A percentile compares a stretch with the other conserved stretches of the same genome.
Evolutionary conservation across 2,888 invertebrate species (phyloP).

Genomic region (Perizoma affinitatum): DNA sequence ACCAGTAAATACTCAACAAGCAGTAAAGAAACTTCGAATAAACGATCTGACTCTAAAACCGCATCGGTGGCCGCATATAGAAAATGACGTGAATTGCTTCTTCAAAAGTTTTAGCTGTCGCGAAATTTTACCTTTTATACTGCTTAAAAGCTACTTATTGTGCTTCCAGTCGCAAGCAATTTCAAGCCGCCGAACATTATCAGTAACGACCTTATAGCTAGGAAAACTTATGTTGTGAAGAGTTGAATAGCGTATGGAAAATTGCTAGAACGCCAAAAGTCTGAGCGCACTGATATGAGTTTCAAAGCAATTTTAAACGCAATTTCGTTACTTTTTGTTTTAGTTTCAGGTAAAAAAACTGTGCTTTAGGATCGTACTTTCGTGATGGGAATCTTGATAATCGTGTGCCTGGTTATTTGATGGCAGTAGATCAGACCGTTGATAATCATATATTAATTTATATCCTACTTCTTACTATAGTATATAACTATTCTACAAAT

Average conservation of each 20-base stretch:
- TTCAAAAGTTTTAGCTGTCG: too few species aligned
- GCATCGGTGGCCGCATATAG: too few species aligned
- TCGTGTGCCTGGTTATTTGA: too few species aligned
- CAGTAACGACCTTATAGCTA: conserved; percentile 60
- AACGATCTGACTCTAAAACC: too few species aligned
- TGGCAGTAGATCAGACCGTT: too few species aligned
- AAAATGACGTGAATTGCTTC: too few species aligned
- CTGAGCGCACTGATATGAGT: conserved; percentile 23
- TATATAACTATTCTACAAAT: too few species aligned
- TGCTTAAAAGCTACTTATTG: conserved; percentile 14
- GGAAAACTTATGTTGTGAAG: conserved; percentile 44
- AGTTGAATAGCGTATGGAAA: conserved; percentile 32
- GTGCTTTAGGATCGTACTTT: neutral
- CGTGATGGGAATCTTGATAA: too few species aligned
- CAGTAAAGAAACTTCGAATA: conserved; percentile 12
- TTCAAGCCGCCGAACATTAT: conserved; percentile 54
- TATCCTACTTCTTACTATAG: too few species aligned
- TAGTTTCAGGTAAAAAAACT: neutral
- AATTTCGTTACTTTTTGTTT: conserved; percentile 17
- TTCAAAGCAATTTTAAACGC: conserved; percentile 21
- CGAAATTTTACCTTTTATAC: conserved; percentile 3
- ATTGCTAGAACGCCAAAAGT: conserved; percentile 25
- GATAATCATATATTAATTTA: too few species aligned
- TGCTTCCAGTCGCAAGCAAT: conserved; percentile 42
- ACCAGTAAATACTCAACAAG: conserved; percentile 16